phyloP scores from a whole-genome alignment of 2,113 vertebrate genomes.

The Carlito syrichta region DNA sequence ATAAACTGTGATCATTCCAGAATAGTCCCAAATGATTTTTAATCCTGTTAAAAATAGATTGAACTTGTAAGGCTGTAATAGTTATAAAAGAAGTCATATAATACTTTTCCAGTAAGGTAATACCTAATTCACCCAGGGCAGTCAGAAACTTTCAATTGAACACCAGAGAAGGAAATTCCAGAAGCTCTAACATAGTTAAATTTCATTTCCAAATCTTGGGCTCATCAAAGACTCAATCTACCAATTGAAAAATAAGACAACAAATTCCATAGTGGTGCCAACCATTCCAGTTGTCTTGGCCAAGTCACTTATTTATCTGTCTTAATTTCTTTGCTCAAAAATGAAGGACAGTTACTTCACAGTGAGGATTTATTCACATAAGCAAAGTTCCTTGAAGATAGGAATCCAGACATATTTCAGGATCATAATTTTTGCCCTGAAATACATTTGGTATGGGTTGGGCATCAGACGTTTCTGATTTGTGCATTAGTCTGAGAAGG shows the following conservation, averaged over 20 bases:
- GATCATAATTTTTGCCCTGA: not conserved
- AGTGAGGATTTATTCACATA: not conserved
- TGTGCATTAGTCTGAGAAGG: not conserved
- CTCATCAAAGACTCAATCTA: not conserved
- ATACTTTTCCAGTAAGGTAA: not conserved
- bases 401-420: not conserved
- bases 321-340: not conserved
- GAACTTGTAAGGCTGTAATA: not conserved
- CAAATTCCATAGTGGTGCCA: not conserved
- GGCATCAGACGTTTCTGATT: not conserved
- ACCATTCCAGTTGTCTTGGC: not conserved
- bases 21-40: not conserved
- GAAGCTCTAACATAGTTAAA: not conserved
- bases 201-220: not conserved
- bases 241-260: not conserved
- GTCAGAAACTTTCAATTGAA: not conserved
- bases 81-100: not conserved
- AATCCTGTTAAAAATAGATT: not conserved
- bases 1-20: not conserved
- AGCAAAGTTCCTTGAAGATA: not conserved
- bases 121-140: not conserved
- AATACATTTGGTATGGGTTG: not conserved
- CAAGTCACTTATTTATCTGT: not conserved
- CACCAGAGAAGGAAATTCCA: not conserved
- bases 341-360: not conserved